Conservation (phyloP, 2,888 invertebrate genomes). For the Tuta absoluta region DNA sequence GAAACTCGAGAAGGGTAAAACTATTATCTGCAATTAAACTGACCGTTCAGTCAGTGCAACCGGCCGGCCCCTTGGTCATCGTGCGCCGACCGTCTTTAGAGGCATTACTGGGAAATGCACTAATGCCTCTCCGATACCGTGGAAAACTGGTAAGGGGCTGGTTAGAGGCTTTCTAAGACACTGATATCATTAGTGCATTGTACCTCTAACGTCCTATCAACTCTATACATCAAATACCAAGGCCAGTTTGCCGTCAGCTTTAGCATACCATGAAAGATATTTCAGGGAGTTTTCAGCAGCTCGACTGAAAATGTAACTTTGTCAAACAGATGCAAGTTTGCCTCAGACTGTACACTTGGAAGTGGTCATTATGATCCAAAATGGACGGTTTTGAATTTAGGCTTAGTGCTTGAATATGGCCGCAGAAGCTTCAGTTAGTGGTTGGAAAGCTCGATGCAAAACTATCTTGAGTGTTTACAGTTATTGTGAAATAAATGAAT, state of each 20-base stretch:
- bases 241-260: conserved; percentile 34
- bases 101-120: conserved; percentile 79
- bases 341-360: conserved; percentile 66
- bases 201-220: conserved; percentile 62
- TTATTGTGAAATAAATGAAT: not conserved
- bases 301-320: conserved; percentile 18
- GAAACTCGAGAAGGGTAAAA: conserved; percentile 9
- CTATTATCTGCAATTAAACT: conserved; percentile 16
- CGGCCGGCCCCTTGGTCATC: conserved; percentile 65
- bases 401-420: conserved; percentile 64
- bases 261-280: not conserved
- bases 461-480: not conserved
- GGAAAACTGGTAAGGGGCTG: conserved; percentile 81
- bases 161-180: conserved; percentile 79
- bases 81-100: conserved; percentile 73
- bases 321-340: conserved; percentile 52
- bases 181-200: conserved; percentile 80
- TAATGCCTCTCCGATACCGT: conserved; percentile 75
- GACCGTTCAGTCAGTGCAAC: conserved; percentile 39
- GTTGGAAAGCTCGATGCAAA: no score
- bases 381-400: conserved; percentile 60
- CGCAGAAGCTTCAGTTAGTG: not conserved
- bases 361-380: conserved; percentile 68
- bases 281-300: not conserved
- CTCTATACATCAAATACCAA: conserved; percentile 37